A percentile compares a stretch with the other conserved stretches of the same genome.
Conservation (phyloP, 2,797 vertebrate species). For the Micromesistius poutassou region DNA sequence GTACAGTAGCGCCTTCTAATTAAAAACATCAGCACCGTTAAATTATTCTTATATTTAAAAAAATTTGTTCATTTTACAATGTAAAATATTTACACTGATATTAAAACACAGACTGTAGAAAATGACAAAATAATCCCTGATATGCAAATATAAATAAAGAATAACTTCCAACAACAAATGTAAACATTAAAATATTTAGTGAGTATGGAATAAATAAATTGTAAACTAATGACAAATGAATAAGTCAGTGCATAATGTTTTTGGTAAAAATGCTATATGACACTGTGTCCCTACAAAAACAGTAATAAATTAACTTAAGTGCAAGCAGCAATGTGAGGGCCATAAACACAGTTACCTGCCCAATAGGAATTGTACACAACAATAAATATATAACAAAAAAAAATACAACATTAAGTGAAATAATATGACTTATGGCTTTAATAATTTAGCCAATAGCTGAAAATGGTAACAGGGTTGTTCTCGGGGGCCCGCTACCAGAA, state of each 20-base stretch:
- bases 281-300: conserved; percentile 23
- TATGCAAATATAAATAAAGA: conserved; percentile 47
- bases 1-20: conserved; percentile 59
- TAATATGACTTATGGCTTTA: conserved; percentile 25
- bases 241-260: conserved; percentile 52
- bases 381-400: not conserved
- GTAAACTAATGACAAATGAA: conserved; percentile 53
- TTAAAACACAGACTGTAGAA: conserved; percentile 62
- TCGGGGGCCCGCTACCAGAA: conserved; percentile 32
- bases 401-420: conserved; percentile 29
- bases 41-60: conserved; percentile 68
- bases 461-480: not conserved
- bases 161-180: conserved; percentile 31
- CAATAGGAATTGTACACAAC: not conserved
- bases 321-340: conserved; percentile 38
- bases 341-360: conserved; percentile 5
- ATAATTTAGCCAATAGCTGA: not conserved
- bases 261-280: conserved; percentile 37
- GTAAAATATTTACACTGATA: conserved; percentile 67
- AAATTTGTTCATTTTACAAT: conserved; percentile 71
- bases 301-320: conserved; percentile 44
- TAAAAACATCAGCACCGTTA: conserved; percentile 74
- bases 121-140: conserved; percentile 60
- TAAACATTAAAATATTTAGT: conserved; percentile 31
- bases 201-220: conserved; percentile 29